Percentiles rank a stretch among this genome's conserved stretches.
Conservation (phyloP, 2,113 vertebrate genomes). For the Psephotus haematonotus region DNA sequence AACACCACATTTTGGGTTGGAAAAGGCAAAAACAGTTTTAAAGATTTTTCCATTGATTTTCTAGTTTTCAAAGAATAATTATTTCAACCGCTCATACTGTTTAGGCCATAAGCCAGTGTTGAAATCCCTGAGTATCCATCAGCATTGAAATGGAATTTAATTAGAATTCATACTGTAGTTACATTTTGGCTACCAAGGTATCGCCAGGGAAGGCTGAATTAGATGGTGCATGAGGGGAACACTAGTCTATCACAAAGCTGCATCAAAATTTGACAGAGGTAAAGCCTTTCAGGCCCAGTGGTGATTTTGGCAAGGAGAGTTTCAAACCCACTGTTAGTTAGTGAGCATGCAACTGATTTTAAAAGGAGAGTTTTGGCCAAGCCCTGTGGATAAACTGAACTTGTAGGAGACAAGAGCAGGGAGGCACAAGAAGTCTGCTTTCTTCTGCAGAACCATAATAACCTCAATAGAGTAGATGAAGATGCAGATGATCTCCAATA, state of each 20-base stretch:
- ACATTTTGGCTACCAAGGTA: neutral
- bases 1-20: neutral
- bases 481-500: neutral
- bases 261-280: neutral
- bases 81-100: neutral
- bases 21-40: neutral
- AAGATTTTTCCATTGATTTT: neutral
- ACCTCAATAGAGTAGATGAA: neutral
- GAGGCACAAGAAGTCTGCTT: neutral
- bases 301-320: neutral
- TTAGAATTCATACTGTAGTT: neutral
- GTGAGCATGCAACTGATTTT: neutral
- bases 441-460: neutral
- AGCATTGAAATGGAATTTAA: neutral
- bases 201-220: neutral
- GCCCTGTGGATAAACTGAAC: neutral
- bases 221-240: neutral
- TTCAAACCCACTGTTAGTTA: neutral
- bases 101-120: neutral
- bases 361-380: neutral
- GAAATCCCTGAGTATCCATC: neutral
- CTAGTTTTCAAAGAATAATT: neutral
- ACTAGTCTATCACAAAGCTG: neutral
- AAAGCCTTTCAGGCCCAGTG: neutral
- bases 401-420: neutral